A percentile compares a stretch with the other conserved stretches of the same genome.
phyloP scores from a whole-genome alignment of 2,113 vertebrate genomes.

The Capreolus pygargus region DNA sequence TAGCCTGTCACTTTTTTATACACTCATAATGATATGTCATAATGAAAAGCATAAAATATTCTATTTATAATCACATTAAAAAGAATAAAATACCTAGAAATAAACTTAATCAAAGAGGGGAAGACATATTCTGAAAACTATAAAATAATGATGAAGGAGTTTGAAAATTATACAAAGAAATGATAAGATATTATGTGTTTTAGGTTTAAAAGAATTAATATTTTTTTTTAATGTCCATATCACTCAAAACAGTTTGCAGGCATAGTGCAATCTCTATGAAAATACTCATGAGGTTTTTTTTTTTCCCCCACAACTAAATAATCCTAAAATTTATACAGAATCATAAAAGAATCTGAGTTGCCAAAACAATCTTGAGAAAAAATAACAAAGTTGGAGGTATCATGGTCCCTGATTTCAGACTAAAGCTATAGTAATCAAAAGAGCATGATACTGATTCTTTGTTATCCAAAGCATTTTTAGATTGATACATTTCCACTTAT shows the following conservation, averaged over 20 bases:
- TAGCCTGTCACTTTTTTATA: neutral
- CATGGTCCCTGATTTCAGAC: neutral
- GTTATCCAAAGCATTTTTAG: neutral
- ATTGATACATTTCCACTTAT: neutral
- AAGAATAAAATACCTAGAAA: neutral
- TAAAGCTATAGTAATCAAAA: neutral
- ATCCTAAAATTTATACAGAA: neutral
- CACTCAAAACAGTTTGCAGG: neutral
- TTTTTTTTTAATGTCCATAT: neutral
- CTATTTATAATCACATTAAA: neutral
- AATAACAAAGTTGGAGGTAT: neutral
- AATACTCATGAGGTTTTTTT: rapidly evolving
- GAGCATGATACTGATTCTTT: neutral
- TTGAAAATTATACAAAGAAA: neutral
- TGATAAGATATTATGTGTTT: neutral
- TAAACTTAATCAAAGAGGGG: neutral
- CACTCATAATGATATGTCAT: neutral
- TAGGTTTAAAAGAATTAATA: neutral
- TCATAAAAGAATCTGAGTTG: neutral
- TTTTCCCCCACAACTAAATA: neutral
- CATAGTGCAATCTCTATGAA: neutral
- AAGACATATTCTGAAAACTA: neutral
- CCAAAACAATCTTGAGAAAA: neutral
- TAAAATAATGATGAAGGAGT: neutral
- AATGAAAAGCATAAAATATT: neutral